Evolutionary conservation across 2,113 vertebrate genomes (phyloP).

Genomic region (Pygoscelis antarcticus): DNA sequence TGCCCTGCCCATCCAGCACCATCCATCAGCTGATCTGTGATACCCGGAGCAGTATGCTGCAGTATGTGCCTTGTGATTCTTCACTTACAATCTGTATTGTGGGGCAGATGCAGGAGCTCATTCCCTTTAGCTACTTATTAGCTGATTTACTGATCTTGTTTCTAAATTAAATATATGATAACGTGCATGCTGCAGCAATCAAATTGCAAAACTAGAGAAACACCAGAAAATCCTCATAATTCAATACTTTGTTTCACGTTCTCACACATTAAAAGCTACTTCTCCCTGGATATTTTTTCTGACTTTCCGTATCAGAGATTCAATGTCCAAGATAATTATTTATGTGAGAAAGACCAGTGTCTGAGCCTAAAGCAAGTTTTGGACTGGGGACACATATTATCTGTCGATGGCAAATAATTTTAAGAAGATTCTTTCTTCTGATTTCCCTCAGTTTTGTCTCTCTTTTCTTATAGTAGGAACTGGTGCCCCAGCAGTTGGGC

Average conservation of each 20-base stretch:
- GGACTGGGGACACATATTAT: not conserved
- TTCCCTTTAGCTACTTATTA: not conserved
- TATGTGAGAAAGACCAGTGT: not conserved
- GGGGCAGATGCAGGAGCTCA: not conserved
- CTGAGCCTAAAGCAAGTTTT: not conserved
- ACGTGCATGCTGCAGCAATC: not conserved
- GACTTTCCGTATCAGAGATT: not conserved
- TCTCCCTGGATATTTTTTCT: not conserved
- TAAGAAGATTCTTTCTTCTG: not conserved
- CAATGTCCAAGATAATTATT: not conserved
- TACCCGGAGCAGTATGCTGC: not conserved
- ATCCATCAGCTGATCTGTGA: not conserved
- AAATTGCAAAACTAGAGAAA: not conserved
- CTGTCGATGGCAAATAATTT: not conserved
- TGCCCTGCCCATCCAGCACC: not conserved
- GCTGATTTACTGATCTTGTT: not conserved
- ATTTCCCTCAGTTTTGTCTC: not conserved
- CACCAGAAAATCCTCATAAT: not conserved
- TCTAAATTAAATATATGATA: not conserved
- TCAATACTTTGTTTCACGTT: not conserved
- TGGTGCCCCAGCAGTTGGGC: not conserved
- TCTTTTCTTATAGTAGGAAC: not conserved
- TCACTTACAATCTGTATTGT: not conserved
- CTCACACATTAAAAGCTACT: not conserved
- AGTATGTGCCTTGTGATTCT: not conserved